Evolutionary conservation across 1,140 invertebrate species (phyloP), one percentile per base, ranked within the genome.

Genomic region (Euglossa dilemma): DNA sequence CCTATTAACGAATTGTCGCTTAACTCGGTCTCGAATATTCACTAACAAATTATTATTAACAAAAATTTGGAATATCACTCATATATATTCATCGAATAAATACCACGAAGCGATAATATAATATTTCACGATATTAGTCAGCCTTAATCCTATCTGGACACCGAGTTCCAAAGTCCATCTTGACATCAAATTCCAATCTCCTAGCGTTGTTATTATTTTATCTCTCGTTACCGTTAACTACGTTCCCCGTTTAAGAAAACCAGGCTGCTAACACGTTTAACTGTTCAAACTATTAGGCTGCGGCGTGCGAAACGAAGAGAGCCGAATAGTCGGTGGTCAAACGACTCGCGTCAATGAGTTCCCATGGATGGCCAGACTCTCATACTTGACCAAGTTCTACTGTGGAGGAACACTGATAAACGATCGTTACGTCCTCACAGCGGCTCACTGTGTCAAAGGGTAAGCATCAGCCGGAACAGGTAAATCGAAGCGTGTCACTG

Each of bases 401-500:
- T 98, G 98, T 90, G 97, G 97, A 20, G 97, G 96, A 36, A 97
- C 97, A 89, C 93, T 98, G 63, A 97, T 98, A 92, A 98, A 97
- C 87, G 96, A 97, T 93, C 95, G 96, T 92, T 98, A 98, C 89
- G 96, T 98, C 23, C 91, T 98, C 45, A 97, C 97, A 1, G 97
- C 97, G 23, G 97, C 97, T 2, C 97, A 98, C 91, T 98, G 97
- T 90, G 96, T 98, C 80, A 97, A 97, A 95, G 97, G 97, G 97
- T 97, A 94, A 94, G 90, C 87, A 89, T 74, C 11, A 36, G 23
- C 16, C n/a, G 36, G 36, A 50, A 54, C 28, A n/a, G 28, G 70
- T 43, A 16, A n/a, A 71, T 36, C 16, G 12, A 63, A 14, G 0
- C 25, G 23, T 16, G 25, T 36, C 28, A 36, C 14, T 63, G 6